Conservation (phyloP, 2,113 vertebrate species). For the Ellobius talpinus region DNA sequence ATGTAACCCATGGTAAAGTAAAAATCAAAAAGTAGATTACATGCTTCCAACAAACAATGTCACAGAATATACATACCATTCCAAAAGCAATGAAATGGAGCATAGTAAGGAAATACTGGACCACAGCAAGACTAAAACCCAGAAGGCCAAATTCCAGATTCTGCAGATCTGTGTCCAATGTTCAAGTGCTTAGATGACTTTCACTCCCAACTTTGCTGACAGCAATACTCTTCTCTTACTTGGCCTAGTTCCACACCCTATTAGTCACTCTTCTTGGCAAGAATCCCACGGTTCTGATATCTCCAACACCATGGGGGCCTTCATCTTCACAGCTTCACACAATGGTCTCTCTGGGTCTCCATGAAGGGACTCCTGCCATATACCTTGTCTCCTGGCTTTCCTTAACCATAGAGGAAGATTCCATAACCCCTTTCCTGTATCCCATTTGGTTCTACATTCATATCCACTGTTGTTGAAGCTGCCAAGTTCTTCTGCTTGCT, state of each 20-base stretch:
- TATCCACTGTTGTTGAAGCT: neutral
- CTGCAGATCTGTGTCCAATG: neutral
- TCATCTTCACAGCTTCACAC: neutral
- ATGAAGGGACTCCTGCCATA: neutral
- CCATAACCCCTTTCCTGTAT: neutral
- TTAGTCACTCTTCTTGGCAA: neutral
- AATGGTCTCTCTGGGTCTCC: neutral
- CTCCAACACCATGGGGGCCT: no score
- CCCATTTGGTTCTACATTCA: neutral
- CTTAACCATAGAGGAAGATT: neutral
- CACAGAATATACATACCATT: neutral
- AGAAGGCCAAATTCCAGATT: neutral
- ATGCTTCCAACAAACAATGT: neutral
- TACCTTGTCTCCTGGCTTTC: neutral
- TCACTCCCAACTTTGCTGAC: neutral
- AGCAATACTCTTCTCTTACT: neutral
- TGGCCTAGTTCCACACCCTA: neutral
- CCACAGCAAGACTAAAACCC: neutral
- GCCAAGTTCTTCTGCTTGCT: neutral
- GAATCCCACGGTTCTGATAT: neutral
- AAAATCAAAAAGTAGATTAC: neutral
- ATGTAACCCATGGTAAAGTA: neutral
- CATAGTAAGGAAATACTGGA: neutral
- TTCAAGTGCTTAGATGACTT: neutral
- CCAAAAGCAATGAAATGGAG: neutral